These are phyloP conservation scores for Zootermopsis nevadensis DNA, from an alignment of 2,888 invertebrate species.

Conservation along the genomic window DNA sequence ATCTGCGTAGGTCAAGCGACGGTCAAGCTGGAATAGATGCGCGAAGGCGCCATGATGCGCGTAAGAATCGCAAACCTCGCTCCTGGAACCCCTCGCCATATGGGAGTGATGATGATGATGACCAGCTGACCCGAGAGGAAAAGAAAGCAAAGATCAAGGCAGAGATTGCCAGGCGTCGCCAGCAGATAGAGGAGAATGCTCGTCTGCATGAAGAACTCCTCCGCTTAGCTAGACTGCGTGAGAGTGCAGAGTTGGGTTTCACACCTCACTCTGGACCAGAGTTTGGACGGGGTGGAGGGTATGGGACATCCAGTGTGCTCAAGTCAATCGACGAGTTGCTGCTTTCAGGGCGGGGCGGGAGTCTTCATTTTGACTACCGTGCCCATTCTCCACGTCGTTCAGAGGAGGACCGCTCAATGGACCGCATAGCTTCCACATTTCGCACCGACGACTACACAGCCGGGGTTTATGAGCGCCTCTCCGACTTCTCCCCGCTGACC, in stretches of 20 bases:
- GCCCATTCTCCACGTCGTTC: slow-evolving; percentile 55
- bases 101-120: slow-evolving; percentile 65
- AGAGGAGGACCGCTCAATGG: slow-evolving; percentile 64
- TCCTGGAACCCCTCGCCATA: slow-evolving; percentile 68
- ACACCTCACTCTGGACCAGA: slow-evolving; percentile 51
- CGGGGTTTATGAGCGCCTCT: slow-evolving; percentile 61
- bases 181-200: slow-evolving; percentile 70
- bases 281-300: slow-evolving; percentile 51
- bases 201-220: slow-evolving; percentile 66
- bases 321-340: slow-evolving; percentile 63
- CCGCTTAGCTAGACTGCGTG: slow-evolving; percentile 61
- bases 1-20: slow-evolving; percentile 58
- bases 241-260: slow-evolving; percentile 60
- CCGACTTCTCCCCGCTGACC: slow-evolving; percentile 63
- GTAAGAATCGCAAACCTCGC: slow-evolving; percentile 61
- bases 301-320: slow-evolving; percentile 59
- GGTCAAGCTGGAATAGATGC: slow-evolving; percentile 54
- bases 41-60: slow-evolving; percentile 56
- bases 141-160: slow-evolving; percentile 70
- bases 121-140: slow-evolving; percentile 67
- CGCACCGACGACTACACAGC: slow-evolving; percentile 63
- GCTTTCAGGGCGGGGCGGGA: slow-evolving; percentile 56
- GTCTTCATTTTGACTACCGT: slow-evolving; percentile 54
- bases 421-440: slow-evolving; percentile 64
- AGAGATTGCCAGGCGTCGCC: slow-evolving; percentile 71